phyloP scores from a whole-genome alignment of 2,113 vertebrate species.

The Lethenteron camtschaticum region DNA sequence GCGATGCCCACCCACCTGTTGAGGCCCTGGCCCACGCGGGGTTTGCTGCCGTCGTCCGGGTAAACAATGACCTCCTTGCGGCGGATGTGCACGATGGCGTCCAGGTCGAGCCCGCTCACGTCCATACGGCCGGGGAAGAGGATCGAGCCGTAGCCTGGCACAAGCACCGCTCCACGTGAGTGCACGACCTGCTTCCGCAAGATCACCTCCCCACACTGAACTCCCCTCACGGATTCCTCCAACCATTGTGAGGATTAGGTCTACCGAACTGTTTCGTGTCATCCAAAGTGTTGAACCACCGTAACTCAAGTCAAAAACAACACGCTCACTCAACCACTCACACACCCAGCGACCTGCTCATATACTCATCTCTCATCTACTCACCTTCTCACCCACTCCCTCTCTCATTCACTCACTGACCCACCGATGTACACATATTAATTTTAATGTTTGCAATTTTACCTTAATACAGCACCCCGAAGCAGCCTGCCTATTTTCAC shows the following conservation, averaged over 20 bases:
- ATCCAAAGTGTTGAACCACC: no score
- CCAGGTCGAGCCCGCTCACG: slow-evolving; percentile 52
- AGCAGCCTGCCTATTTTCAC: no score
- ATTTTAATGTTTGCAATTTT: no score
- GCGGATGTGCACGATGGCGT: slow-evolving; percentile 74
- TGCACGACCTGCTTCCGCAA: no score
- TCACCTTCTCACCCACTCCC: not conserved
- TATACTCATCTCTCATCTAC: not conserved
- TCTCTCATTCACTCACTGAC: not conserved
- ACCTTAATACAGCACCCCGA: no score
- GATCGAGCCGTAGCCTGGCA: slow-evolving; percentile 63
- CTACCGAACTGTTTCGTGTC: no score
- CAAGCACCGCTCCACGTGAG: no score
- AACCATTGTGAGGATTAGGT: no score
- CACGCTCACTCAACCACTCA: not conserved
- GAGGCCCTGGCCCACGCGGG: slow-evolving; percentile 49
- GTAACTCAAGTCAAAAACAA: no score
- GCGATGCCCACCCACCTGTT: slow-evolving; percentile 36
- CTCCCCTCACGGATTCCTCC: no score
- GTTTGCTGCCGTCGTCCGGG: slow-evolving; percentile 59
- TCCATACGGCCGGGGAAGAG: slow-evolving; percentile 67
- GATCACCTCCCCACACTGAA: no score
- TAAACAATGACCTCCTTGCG: slow-evolving; percentile 92
- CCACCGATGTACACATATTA: no score
- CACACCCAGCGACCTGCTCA: not conserved